Conservation (phyloP, 37 sponge, comb jelly and placozoan species). For the Dysidea cf. avara region DNA sequence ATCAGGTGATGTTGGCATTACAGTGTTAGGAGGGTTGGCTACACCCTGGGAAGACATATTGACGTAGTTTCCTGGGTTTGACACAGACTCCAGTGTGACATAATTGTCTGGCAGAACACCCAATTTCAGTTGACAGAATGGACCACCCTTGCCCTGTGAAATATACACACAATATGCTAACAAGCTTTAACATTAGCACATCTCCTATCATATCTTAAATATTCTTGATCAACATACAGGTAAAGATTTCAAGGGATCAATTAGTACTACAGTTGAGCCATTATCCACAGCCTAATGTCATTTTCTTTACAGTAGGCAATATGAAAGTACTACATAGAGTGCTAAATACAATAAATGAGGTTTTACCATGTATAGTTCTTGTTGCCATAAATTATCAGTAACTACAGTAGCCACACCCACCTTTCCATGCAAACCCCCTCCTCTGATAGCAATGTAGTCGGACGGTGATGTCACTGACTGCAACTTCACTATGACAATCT, state of each 20-base stretch:
- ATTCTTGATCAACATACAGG: too few relatives aligned
- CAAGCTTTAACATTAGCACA: too few relatives aligned
- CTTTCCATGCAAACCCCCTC: neutral
- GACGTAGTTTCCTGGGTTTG: slow-evolving; percentile 26
- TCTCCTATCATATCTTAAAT: too few relatives aligned
- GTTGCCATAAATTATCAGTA: neutral
- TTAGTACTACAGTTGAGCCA: too few relatives aligned
- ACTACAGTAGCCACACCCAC: neutral
- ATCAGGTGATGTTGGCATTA: slow-evolving; percentile 17
- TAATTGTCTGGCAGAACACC: slow-evolving; percentile 61
- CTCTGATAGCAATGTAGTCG: neutral
- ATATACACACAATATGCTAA: too few relatives aligned
- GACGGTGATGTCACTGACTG: neutral
- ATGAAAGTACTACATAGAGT: neutral
- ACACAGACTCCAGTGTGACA: slow-evolving; percentile 43
- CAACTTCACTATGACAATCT: neutral
- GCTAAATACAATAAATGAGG: too few relatives aligned
- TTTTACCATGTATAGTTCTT: too few relatives aligned
- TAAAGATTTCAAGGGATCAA: too few relatives aligned
- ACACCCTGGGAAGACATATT: slow-evolving; percentile 29
- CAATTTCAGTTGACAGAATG: slow-evolving; percentile 22
- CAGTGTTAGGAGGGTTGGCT: slow-evolving; percentile 3
- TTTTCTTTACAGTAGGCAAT: too few relatives aligned
- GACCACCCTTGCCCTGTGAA: slow-evolving; percentile 21
- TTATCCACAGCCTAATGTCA: too few relatives aligned